Conservation (phyloP, 2,888 invertebrate genomes). For the Rhagonycha fulva region DNA sequence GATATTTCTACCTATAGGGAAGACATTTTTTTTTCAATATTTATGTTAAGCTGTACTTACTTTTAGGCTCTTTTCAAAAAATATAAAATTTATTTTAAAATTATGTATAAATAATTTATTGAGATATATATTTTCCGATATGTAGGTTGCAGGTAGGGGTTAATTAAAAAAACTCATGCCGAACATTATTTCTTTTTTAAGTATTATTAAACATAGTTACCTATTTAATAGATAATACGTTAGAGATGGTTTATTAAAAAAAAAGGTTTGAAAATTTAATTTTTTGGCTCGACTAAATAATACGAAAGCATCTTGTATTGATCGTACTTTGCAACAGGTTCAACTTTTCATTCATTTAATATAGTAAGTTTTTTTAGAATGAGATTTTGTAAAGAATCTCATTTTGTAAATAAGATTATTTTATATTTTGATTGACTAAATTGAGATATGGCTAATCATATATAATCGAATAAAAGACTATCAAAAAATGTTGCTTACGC, state of each 20-base stretch:
- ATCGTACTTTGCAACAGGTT: constrained; percentile 28
- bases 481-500: not conserved
- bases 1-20: constrained; percentile 30
- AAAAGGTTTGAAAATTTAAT: not conserved
- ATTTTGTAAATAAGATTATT: constrained; percentile 12
- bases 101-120: not conserved
- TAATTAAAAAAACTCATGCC: not conserved
- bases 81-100: constrained; percentile 10
- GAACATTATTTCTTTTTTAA: too few relatives aligned
- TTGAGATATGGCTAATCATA: constrained; percentile 5
- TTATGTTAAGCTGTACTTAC: constrained; percentile 28
- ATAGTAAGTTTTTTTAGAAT: not conserved
- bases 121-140: constrained; percentile 8
- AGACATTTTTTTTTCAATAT: constrained; percentile 32
- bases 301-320: constrained; percentile 15
- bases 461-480: not conserved
- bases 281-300: not conserved
- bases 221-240: too few relatives aligned
- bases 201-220: too few relatives aligned
- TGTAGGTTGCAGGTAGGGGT: constrained; percentile 4
- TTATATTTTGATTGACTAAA: not conserved
- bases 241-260: not conserved
- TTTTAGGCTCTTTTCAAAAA: constrained; percentile 29
- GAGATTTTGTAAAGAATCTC: constrained; percentile 3
- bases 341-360: constrained; percentile 15